Base-by-base conservation (phyloP, 2,113 vertebrate genomes). In the Pangasianodon hypophthalmus region DNA sequence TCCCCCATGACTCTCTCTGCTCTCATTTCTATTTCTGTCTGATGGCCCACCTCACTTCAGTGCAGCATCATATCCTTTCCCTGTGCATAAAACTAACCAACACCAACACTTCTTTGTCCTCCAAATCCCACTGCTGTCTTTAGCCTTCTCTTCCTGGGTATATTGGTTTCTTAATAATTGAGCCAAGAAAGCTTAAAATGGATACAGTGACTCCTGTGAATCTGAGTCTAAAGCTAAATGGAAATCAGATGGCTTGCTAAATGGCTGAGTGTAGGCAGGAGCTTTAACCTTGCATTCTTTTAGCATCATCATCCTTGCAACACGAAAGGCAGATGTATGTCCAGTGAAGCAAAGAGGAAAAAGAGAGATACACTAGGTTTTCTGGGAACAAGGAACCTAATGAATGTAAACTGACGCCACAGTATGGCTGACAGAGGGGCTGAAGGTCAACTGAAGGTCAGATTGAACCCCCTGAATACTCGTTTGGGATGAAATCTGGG, bases 1-100 rank as follows among this genome's bases (percentile, higher is more conserved):
- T 92, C 92, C 91, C 89, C 75, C 90, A 77, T 91, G 87, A 86
- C 86, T 84, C 37, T 82, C 83, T 85, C 87, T 88, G 88, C 91
- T 92, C 91, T 90, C 84, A 75, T 91, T 92, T 91, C 93, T 93
- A 92, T 94, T 92, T 94, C 89, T 79, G 92, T 91, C 75, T 90
- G 90, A 88, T 90, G 83, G 89, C 88, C 89, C 89, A 90, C 91
- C 92, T 92, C 91, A 89, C 89, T 91, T 86, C 80, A 71, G 86
- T 44, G 24, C 73, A 86, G 80, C 67, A 29, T 82, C 85, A 58
- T 87, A 90, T 84, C 85, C 81, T 86, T 84, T 60, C 77, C 87
- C 84, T 87, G 54, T 89, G 87, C 52, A 80, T 32, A 82, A 64
- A 91, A 75, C 48, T 41, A 91, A 84, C 90, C 67, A 58, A 67